phyloP scores from a whole-genome alignment of 2,888 invertebrate genomes.

The Perizoma affinitatum region DNA sequence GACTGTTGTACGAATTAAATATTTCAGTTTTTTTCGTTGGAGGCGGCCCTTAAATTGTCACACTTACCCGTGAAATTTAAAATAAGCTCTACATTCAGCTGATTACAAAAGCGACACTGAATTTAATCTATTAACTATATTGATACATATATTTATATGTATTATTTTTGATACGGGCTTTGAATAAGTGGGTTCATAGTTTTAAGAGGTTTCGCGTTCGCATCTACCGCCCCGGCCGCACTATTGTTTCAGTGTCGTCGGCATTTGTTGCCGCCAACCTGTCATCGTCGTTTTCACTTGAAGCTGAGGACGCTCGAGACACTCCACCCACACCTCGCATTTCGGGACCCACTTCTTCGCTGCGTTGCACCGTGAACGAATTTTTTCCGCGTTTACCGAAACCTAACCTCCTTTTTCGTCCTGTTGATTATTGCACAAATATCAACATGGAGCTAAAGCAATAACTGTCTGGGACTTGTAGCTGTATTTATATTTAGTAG shows the following conservation, averaged over 20 bases:
- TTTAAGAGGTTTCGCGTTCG: conserved; percentile 31
- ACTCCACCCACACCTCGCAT: conserved; percentile 85
- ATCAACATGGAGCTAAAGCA: conserved; percentile 36
- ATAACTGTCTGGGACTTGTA: conserved; percentile 22
- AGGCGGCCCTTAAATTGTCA: conserved; percentile 12
- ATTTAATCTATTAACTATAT: conserved; percentile 52
- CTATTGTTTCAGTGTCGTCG: conserved; percentile 78
- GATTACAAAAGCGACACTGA: conserved; percentile 69
- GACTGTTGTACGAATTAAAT: conserved; percentile 1
- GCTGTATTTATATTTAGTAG: conserved; percentile 1
- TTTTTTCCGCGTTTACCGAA: conserved; percentile 97
- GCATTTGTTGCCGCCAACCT: conserved; percentile 84
- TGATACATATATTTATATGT: conserved; percentile 42
- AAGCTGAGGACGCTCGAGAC: conserved; percentile 94
- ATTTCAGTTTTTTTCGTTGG: neutral
- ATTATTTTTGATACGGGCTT: conserved; percentile 24
- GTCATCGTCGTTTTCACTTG: conserved; percentile 97
- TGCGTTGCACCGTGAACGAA: conserved; percentile 98
- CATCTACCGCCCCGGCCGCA: conserved; percentile 72
- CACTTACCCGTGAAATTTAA: conserved; percentile 34
- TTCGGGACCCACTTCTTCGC: conserved; percentile 98
- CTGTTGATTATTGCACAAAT: conserved; percentile 81
- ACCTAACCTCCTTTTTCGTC: conserved; percentile 97
- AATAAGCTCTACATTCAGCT: conserved; percentile 58
- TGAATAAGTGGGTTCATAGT: conserved; percentile 16